Percentiles rank a stretch among this genome's conserved stretches.
Evolutionary conservation across 2,888 invertebrate genomes (phyloP).

Genomic region (Ophion ventricosus): DNA sequence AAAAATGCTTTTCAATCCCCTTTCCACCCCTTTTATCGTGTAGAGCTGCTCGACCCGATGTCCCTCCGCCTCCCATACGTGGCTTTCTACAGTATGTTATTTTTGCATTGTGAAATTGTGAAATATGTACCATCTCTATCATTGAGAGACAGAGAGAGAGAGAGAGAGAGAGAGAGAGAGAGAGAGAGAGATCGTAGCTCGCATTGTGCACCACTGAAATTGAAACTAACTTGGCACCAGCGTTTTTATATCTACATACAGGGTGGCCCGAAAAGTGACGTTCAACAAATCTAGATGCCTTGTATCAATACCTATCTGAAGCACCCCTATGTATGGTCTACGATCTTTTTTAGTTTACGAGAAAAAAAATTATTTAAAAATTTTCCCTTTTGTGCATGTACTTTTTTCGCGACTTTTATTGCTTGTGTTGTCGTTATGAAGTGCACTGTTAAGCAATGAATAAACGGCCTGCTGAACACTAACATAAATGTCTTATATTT

Average conservation of each 20-base stretch:
- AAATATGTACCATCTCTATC: conserved; percentile 18
- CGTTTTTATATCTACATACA: not conserved
- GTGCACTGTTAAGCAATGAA: too few relatives aligned
- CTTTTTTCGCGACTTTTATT: too few relatives aligned
- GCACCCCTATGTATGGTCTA: too few relatives aligned
- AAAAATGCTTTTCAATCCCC: conserved; percentile 37
- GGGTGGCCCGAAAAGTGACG: not conserved
- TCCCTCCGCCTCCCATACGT: not conserved
- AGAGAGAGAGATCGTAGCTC: not conserved
- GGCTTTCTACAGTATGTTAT: conserved; percentile 6
- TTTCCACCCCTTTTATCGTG: not conserved
- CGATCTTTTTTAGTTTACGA: too few relatives aligned
- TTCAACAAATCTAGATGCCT: not conserved
- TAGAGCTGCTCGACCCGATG: not conserved
- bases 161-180: not conserved
- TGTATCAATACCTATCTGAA: too few relatives aligned
- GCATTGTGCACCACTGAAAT: conserved; percentile 24
- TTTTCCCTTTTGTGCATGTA: too few relatives aligned
- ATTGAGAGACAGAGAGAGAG: not conserved
- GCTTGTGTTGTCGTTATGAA: too few relatives aligned
- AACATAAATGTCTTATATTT: too few relatives aligned
- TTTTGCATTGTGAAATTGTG: conserved; percentile 26
- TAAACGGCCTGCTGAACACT: too few relatives aligned
- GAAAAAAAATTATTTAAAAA: too few relatives aligned
- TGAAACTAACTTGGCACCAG: conserved; percentile 24